Evolutionary conservation across 2,797 vertebrate genomes (phyloP).

Genomic region (Argyrosomus regius): DNA sequence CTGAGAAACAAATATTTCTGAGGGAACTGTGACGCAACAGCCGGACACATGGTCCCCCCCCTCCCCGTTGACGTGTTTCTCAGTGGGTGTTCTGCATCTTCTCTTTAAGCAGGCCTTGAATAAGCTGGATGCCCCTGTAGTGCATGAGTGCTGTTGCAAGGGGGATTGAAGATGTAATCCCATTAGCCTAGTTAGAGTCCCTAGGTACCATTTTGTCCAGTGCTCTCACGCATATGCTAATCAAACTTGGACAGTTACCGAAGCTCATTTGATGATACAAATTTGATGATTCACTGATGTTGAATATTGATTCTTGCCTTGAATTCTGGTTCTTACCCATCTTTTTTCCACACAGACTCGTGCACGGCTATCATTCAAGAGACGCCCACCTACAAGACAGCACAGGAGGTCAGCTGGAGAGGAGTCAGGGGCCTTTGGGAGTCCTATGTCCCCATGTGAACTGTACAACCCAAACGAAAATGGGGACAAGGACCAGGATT

Average conservation of each 20-base stretch:
- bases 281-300: neutral
- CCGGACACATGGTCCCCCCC: slow-evolving; percentile 33
- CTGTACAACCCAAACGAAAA: slow-evolving; percentile 64
- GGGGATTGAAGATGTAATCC: slow-evolving; percentile 81
- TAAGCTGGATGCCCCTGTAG: slow-evolving; percentile 67
- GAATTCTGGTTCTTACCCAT: neutral
- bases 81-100: slow-evolving; percentile 51
- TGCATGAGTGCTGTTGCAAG: slow-evolving; percentile 47
- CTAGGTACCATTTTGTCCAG: slow-evolving; percentile 31
- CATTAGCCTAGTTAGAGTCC: slow-evolving; percentile 76
- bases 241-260: neutral
- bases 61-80: slow-evolving; percentile 33
- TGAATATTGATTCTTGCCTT: neutral
- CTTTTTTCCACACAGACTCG: slow-evolving; percentile 76
- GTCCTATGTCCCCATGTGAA: slow-evolving; percentile 58
- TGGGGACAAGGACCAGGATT: slow-evolving; percentile 62
- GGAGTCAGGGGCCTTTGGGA: slow-evolving; percentile 45
- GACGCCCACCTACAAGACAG: slow-evolving; percentile 84
- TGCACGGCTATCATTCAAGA: slow-evolving; percentile 84
- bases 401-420: slow-evolving; percentile 84
- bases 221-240: slow-evolving; percentile 41
- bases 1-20: slow-evolving; percentile 10
- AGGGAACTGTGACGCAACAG: slow-evolving; percentile 57
- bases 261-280: slow-evolving; percentile 2
- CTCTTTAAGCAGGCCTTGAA: slow-evolving; percentile 61